Evolutionary conservation across 2,888 invertebrate species (phyloP).

Genomic region (Hyppa rectilinea): DNA sequence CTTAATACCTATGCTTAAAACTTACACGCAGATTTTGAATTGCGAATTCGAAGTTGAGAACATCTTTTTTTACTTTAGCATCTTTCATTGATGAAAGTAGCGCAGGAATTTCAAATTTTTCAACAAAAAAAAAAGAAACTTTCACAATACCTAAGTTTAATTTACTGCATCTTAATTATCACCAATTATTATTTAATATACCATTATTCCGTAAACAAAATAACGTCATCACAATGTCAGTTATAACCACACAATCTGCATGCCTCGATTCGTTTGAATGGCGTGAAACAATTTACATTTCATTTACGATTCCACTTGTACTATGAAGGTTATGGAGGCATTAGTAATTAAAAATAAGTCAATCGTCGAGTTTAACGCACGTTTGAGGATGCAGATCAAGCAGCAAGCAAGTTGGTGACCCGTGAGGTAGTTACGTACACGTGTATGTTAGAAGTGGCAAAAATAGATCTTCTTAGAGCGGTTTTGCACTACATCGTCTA

Average conservation of each 20-base stretch:
- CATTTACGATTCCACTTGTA: constrained; percentile 14
- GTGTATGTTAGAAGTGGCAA: constrained; percentile 8
- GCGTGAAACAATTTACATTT: constrained; percentile 31
- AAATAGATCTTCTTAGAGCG: neutral
- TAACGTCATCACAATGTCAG: constrained; percentile 22
- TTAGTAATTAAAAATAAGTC: constrained; percentile 35
- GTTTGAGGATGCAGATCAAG: constrained; percentile 32
- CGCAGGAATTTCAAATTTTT: neutral
- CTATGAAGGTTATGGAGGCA: neutral
- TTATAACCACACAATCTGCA: neutral
- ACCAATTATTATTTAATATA: neutral
- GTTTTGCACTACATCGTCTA: too few species aligned
- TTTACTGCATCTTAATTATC: neutral
- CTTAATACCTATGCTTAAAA: neutral
- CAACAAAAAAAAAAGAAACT: neutral
- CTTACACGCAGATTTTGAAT: neutral
- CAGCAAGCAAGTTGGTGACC: constrained; percentile 28
- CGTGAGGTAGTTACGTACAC: constrained; percentile 1
- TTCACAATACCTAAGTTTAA: neutral
- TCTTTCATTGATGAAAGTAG: neutral
- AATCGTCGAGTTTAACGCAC: constrained; percentile 35
- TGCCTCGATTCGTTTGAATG: constrained; percentile 3
- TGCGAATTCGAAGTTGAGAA: neutral
- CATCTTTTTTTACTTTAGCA: neutral
- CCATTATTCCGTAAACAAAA: neutral